phyloP scores from a whole-genome alignment of 2,113 vertebrate genomes.

The Dascyllus trimaculatus region DNA sequence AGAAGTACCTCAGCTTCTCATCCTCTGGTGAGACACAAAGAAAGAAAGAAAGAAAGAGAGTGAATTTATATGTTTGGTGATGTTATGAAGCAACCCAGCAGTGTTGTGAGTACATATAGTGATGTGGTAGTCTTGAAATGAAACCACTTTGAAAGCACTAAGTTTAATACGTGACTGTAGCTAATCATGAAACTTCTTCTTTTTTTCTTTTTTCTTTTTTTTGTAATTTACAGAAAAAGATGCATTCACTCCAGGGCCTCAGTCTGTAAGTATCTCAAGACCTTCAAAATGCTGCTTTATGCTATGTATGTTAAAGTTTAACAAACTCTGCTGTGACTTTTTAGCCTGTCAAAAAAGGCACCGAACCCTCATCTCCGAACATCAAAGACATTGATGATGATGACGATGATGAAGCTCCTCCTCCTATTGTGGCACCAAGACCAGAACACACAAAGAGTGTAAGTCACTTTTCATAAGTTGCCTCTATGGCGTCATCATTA shows the following conservation, averaged over 20 bases:
- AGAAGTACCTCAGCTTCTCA: conserved; percentile 99
- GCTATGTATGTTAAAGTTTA: background rate
- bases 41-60: background rate
- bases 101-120: no score
- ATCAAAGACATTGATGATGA: conserved; percentile 90
- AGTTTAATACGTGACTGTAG: background rate
- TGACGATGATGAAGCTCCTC: conserved; percentile 89
- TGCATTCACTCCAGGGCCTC: conserved; percentile 91
- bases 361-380: conserved; percentile 86
- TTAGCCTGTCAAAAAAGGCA: conserved; percentile 91
- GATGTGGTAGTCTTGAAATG: no score
- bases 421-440: conserved; percentile 93
- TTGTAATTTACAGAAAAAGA: conserved; percentile 90
- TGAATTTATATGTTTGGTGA: background rate
- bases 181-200: background rate
- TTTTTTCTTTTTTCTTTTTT: conserved; percentile 4
- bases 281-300: background rate
- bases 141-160: no score
- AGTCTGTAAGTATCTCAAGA: conserved; percentile 87
- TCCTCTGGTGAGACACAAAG: conserved; percentile 76
- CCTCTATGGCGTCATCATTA: background rate
- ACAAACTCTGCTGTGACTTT: conserved; percentile 20
- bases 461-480: conserved; percentile 51
- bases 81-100: background rate
- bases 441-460: conserved; percentile 99